Percentiles rank a stretch among this genome's conserved stretches.
phyloP scores from a whole-genome alignment of 37 sponge, comb jelly and placozoan genomes.

The Spongilla lacustris region DNA sequence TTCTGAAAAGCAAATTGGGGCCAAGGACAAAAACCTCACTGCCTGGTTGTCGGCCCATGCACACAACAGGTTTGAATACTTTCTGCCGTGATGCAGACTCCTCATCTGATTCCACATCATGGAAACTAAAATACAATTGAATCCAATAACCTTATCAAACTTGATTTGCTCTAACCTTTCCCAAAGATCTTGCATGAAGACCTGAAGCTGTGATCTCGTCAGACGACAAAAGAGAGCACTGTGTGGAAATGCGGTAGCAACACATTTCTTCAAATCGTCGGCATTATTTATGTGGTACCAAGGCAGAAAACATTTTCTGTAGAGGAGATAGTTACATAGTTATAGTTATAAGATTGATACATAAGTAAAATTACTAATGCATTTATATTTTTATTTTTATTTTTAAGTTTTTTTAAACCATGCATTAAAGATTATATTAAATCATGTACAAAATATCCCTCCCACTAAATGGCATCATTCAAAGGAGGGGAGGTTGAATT shows the following conservation, averaged over 20 bases:
- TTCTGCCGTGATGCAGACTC: background rate
- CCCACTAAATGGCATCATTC: too few relatives aligned
- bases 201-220: conserved; percentile 4
- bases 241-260: background rate
- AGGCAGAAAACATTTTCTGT: conserved; percentile 10
- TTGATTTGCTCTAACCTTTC: conserved; percentile 2
- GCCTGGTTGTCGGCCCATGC: conserved; percentile 23
- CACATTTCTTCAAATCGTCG: background rate
- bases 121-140: background rate
- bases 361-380: background rate
- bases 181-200: conserved; percentile 10
- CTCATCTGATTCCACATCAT: conserved; percentile 9
- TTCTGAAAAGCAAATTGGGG: conserved; percentile 2
- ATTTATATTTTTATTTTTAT: background rate
- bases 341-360: background rate
- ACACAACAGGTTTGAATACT: conserved; percentile 22
- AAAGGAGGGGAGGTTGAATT: too few relatives aligned
- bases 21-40: conserved; percentile 19
- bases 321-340: background rate
- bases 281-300: conserved; percentile 12
- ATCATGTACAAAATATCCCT: too few relatives aligned
- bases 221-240: conserved; percentile 3
- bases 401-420: too few relatives aligned
- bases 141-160: background rate
- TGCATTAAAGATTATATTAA: too few relatives aligned